Percentiles rank a stretch among this genome's conserved stretches.
These are phyloP conservation scores for Struthio camelus DNA, from an alignment of 2,113 vertebrate genomes.

Conservation along the genomic window DNA sequence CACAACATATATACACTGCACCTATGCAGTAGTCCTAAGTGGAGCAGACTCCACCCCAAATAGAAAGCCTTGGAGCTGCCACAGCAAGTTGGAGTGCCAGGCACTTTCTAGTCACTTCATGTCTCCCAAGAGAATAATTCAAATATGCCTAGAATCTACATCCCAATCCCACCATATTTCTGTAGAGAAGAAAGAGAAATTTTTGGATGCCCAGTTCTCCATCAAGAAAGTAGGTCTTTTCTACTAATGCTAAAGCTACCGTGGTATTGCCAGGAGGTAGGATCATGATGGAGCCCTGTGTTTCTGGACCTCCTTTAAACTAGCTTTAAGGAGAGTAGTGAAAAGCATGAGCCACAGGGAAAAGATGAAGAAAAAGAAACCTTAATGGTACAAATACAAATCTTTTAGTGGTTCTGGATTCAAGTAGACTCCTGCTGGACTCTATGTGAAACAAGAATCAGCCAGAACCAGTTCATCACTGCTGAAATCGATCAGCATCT, in stretches of 20 bases:
- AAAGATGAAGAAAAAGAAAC: not conserved
- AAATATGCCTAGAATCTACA: not conserved
- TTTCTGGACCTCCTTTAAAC: not conserved
- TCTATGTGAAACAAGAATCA: not conserved
- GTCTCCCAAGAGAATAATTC: not conserved
- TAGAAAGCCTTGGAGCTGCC: not conserved
- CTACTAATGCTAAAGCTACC: not conserved
- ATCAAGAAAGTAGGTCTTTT: not conserved
- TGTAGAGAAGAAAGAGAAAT: not conserved
- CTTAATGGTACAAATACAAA: not conserved
- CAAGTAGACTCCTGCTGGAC: not conserved
- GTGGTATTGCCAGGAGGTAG: not conserved
- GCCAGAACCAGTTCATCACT: not conserved
- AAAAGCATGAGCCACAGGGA: not conserved
- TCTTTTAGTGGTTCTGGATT: not conserved
- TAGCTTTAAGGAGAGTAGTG: not conserved
- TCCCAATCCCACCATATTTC: not conserved
- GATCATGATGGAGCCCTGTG: not conserved
- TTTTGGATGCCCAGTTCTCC: not conserved
- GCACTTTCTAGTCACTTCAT: not conserved
- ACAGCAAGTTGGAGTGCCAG: not conserved
- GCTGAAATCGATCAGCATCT: not conserved
- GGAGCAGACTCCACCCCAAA: not conserved
- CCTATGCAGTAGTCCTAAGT: not conserved
- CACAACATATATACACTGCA: not conserved